Conservation (phyloP, 2,888 invertebrate species). For the Mythimna vitellina region DNA sequence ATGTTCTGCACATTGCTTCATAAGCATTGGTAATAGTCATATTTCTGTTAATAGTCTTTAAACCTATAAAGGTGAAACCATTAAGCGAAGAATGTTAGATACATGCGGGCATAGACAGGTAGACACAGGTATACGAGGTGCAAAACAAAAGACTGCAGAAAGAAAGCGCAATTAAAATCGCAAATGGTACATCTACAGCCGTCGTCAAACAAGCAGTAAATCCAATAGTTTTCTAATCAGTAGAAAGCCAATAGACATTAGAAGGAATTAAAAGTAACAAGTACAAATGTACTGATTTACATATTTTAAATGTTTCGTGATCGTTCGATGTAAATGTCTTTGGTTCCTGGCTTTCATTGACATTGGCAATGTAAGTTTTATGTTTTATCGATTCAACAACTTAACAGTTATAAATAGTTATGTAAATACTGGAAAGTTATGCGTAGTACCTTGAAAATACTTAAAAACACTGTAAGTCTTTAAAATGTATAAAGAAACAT, state of each 20-base stretch:
- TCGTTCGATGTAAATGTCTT: constrained; percentile 18
- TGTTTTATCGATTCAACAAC: constrained; percentile 45
- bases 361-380: constrained; percentile 43
- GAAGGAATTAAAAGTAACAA: constrained; percentile 40
- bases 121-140: neutral
- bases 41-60: neutral
- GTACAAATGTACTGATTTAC: constrained; percentile 45
- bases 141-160: constrained; percentile 16
- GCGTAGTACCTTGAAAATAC: neutral
- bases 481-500: too few species aligned
- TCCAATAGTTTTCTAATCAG: constrained; percentile 41
- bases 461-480: neutral
- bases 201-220: constrained; percentile 12
- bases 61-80: constrained; percentile 1
- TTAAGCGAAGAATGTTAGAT: constrained; percentile 9
- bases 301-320: constrained; percentile 51
- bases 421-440: constrained; percentile 6
- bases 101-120: neutral
- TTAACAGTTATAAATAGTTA: constrained; percentile 23
- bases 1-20: neutral
- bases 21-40: neutral
- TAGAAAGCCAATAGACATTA: constrained; percentile 38
- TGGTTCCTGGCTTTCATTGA: constrained; percentile 48
- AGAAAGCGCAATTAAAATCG: constrained; percentile 35
- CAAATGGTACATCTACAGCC: constrained; percentile 29